Evolutionary conservation across 2,888 invertebrate species (phyloP).

Genomic region (Morpho deidamia): DNA sequence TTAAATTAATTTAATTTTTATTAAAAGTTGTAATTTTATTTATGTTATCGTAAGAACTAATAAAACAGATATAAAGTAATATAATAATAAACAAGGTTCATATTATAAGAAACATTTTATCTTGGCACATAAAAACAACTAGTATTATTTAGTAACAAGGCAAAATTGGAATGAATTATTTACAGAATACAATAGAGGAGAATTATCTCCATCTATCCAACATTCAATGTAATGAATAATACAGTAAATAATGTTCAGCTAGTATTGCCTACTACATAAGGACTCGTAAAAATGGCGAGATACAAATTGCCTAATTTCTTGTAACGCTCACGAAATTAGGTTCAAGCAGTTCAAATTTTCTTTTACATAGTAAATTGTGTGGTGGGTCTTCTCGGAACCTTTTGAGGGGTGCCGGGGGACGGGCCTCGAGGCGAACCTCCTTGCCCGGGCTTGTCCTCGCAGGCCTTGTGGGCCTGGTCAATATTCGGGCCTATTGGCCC

Average conservation of each 20-base stretch:
- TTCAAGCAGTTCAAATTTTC: slow-evolving; percentile 56
- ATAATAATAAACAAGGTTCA: too few species aligned
- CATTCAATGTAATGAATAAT: slow-evolving; percentile 39
- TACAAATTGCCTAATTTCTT: slow-evolving; percentile 65
- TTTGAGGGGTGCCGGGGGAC: too few species aligned
- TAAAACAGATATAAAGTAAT: too few species aligned
- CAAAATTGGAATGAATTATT: slow-evolving; percentile 10
- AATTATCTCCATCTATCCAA: slow-evolving; percentile 32
- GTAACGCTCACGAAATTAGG: slow-evolving; percentile 60
- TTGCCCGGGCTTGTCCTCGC: too few species aligned
- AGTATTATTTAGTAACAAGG: slow-evolving; percentile 3
- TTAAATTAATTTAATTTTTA: too few species aligned
- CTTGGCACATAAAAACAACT: slow-evolving; percentile 2
- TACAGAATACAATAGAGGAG: slow-evolving; percentile 18
- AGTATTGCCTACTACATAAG: slow-evolving; percentile 42
- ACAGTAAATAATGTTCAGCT: slow-evolving; percentile 32
- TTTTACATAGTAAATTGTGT: too few species aligned
- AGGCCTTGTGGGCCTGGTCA: too few species aligned
- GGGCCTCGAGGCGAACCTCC: too few species aligned
- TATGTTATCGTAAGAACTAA: too few species aligned
- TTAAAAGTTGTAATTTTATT: too few species aligned
- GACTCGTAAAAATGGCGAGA: slow-evolving; percentile 48
- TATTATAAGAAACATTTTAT: not conserved
- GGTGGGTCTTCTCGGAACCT: too few species aligned
- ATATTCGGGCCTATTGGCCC: too few species aligned